Evolutionary conservation across 2,888 invertebrate genomes (phyloP).

Genomic region (Epirrita christyi): DNA sequence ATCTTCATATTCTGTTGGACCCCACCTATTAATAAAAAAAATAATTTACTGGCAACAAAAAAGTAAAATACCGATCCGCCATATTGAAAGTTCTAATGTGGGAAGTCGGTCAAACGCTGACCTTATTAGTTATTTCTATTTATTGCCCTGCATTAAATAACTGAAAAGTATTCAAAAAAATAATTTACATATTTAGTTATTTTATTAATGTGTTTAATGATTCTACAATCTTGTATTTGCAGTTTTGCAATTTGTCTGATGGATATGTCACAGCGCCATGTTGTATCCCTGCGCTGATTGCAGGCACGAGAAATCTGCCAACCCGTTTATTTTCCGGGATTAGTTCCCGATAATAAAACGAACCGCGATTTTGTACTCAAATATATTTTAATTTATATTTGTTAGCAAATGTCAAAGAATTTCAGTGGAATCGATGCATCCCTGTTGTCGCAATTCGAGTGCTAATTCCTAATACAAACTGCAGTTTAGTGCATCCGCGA

Average conservation of each 20-base stretch:
- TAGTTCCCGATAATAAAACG: constrained; percentile 81
- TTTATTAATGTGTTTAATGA: constrained; percentile 50
- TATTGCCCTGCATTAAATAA: constrained; percentile 58
- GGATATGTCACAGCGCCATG: constrained; percentile 85
- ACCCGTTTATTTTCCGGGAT: constrained; percentile 84
- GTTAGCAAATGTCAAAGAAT: constrained; percentile 81
- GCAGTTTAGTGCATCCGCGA: constrained; percentile 85
- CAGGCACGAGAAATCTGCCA: constrained; percentile 85
- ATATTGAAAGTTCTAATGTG: constrained; percentile 80
- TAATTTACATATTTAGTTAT: constrained; percentile 60
- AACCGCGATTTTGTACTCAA: constrained; percentile 83
- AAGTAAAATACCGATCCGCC: constrained; percentile 72
- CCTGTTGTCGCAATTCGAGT: constrained; percentile 79
- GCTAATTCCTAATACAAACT: constrained; percentile 81
- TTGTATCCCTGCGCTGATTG: constrained; percentile 86
- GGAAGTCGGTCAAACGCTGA: constrained; percentile 80
- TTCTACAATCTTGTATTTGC: constrained; percentile 53
- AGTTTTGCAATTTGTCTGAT: constrained; percentile 79
- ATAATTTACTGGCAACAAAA: constrained; percentile 56
- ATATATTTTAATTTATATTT: constrained; percentile 82
- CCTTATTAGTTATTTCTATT: constrained; percentile 73
- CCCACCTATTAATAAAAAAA: constrained; percentile 5
- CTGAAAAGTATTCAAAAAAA: constrained; percentile 60
- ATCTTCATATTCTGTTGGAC: not conserved
- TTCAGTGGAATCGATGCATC: constrained; percentile 80